phyloP scores from a whole-genome alignment of 1,140 invertebrate genomes.

The Calliphora vicina region DNA sequence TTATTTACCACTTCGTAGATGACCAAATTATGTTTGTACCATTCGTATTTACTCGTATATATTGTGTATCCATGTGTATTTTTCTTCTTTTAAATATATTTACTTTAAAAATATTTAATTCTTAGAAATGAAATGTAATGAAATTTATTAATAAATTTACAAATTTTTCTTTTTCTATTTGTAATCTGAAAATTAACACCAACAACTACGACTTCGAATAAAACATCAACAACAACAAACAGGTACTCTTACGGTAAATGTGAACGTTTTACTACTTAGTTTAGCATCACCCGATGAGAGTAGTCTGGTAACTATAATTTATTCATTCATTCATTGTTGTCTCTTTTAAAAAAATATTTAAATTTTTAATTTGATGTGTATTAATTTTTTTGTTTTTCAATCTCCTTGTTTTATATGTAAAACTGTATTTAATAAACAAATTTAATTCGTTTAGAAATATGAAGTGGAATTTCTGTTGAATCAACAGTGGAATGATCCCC shows the following conservation, averaged over 20 bases:
- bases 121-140: neutral
- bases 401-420: neutral
- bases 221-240: too few relatives aligned
- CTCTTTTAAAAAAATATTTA: too few relatives aligned
- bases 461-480: constrained; percentile 92
- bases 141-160: neutral
- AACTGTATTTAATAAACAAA: neutral
- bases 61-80: neutral
- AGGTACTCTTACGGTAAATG: constrained; percentile 90
- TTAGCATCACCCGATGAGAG: constrained; percentile 94
- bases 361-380: neutral
- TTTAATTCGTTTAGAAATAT: constrained; percentile 77
- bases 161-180: neutral
- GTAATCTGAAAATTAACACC: neutral
- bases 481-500: constrained; percentile 89
- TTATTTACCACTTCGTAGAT: neutral
- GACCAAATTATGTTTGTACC: neutral
- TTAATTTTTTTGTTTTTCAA: neutral
- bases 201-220: too few relatives aligned
- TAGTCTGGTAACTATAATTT: constrained; percentile 79
- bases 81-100: neutral
- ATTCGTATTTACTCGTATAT: neutral
- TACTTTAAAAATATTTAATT: neutral
- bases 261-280: constrained; percentile 90
- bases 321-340: neutral